Conservation (phyloP, 2,888 invertebrate species). For the Thera britannica region DNA sequence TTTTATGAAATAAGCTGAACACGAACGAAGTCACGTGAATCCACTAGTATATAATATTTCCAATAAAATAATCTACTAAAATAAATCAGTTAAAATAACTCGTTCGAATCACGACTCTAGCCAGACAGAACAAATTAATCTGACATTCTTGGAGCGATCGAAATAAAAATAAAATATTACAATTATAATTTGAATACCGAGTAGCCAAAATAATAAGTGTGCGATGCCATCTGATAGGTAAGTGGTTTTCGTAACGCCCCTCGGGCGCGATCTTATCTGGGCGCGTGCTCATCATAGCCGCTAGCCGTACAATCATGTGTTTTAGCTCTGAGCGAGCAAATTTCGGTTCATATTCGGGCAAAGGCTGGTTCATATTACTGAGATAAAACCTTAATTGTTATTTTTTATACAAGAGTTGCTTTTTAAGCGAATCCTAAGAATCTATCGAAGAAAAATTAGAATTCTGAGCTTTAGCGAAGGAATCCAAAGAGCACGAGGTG, state of each 20-base stretch:
- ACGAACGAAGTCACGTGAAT: no score
- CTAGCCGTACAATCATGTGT: constrained; percentile 57
- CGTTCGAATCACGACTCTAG: constrained; percentile 35
- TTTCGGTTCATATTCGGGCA: no score
- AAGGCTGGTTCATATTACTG: constrained; percentile 37
- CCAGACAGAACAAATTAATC: constrained; percentile 48
- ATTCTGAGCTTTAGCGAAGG: no score
- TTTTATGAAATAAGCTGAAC: no score
- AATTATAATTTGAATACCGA: constrained; percentile 67
- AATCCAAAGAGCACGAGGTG: no score
- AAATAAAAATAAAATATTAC: constrained; percentile 59
- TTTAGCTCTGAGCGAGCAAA: constrained; percentile 61
- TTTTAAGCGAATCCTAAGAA: no score
- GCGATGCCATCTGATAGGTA: constrained; percentile 78
- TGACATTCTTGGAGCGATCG: constrained; percentile 48
- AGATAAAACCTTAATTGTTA: neutral
- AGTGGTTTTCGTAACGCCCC: constrained; percentile 83
- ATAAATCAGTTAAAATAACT: constrained; percentile 30
- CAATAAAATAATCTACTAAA: constrained; percentile 18
- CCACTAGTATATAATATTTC: neutral
- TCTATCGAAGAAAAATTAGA: no score
- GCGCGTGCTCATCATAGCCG: constrained; percentile 66
- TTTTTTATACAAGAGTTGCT: neutral
- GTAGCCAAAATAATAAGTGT: constrained; percentile 78
- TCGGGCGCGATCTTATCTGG: constrained; percentile 71